These are phyloP conservation scores for Archegozetes longisetosus DNA, from an alignment of 1,140 invertebrate genomes.

Conservation along the genomic window DNA sequence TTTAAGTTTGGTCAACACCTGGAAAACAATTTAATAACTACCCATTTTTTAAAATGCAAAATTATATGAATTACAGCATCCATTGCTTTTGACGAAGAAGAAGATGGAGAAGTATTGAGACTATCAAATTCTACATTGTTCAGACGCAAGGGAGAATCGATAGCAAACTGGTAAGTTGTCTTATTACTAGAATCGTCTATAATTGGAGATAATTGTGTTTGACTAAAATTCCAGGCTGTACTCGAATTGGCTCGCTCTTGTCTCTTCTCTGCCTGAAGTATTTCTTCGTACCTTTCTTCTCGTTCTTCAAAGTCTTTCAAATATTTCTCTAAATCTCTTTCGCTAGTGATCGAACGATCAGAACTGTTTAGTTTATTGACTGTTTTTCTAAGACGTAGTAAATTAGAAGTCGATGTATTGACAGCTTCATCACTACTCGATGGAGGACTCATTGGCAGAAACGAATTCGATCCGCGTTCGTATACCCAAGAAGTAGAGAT, in stretches of 20 bases:
- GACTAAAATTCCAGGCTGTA: neutral
- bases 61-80: neutral
- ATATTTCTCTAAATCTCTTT: neutral
- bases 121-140: neutral
- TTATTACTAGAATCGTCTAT: neutral
- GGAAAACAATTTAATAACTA: neutral
- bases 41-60: neutral
- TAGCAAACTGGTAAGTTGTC: neutral
- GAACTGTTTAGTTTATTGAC: neutral
- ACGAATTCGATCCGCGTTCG: neutral
- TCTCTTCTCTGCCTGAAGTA: too few species aligned
- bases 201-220: neutral
- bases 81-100: neutral
- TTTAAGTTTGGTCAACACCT: slow-evolving; percentile 27
- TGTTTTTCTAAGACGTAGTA: neutral
- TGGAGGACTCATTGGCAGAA: neutral
- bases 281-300: neutral
- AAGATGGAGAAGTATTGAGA: neutral
- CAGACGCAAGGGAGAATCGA: neutral
- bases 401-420: neutral
- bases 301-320: neutral
- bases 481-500: neutral
- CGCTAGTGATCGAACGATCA: neutral
- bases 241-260: too few species aligned
- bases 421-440: neutral